Evolutionary conservation across 2,113 vertebrate species (phyloP).

Genomic region (Phoxinus phoxinus): DNA sequence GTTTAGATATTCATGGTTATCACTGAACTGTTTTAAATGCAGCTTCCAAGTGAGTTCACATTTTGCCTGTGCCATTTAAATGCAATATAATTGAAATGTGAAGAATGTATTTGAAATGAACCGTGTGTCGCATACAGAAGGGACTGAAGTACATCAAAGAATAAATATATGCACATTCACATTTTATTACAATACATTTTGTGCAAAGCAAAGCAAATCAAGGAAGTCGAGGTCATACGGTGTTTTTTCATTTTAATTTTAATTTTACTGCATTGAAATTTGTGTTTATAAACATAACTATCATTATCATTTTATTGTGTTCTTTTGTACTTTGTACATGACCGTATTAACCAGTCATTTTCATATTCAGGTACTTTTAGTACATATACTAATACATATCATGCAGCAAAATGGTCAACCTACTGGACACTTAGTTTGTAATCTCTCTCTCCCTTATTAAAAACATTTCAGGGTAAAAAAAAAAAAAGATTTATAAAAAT

Average conservation of each 20-base stretch:
- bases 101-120: constrained; percentile 23
- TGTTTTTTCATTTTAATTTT: not conserved
- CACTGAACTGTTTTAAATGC: constrained; percentile 41
- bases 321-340: not conserved
- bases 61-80: constrained; percentile 34
- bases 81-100: constrained; percentile 24
- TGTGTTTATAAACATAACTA: not conserved
- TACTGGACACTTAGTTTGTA: not conserved
- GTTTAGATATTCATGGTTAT: constrained; percentile 32
- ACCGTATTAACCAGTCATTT: not conserved
- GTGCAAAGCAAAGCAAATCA: not conserved
- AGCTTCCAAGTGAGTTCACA: constrained; percentile 25
- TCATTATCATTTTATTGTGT: not conserved
- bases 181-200: constrained; percentile 11
- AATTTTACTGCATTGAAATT: not conserved
- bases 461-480: not conserved
- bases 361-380: not conserved
- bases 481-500: not conserved
- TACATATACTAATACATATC: not conserved
- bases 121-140: not conserved
- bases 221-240: not conserved
- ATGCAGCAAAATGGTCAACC: not conserved
- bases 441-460: not conserved
- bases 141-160: not conserved
- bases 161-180: constrained; percentile 18